Percentiles rank a stretch among this genome's conserved stretches.
Conservation (phyloP, 2,888 invertebrate species). For the Apoda limacodes region DNA sequence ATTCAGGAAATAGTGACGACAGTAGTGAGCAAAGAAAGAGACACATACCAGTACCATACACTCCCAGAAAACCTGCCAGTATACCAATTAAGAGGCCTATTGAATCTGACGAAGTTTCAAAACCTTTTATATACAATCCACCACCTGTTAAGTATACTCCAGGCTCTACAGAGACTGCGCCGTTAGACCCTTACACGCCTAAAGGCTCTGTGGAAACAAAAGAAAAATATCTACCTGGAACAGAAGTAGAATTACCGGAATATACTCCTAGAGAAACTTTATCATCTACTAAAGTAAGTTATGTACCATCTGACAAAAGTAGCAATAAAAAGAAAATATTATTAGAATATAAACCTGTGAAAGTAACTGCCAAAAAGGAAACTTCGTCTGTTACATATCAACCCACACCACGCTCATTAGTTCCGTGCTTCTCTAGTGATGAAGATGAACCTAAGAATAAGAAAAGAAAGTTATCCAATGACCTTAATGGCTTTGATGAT, state of each 20-base stretch:
- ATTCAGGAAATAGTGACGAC: slow-evolving; percentile 38
- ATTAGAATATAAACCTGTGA: slow-evolving; percentile 55
- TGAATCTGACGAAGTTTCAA: slow-evolving; percentile 43
- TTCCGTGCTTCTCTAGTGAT: slow-evolving; percentile 63
- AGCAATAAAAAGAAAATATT: slow-evolving; percentile 43
- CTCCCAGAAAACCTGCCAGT: slow-evolving; percentile 55
- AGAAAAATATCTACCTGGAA: slow-evolving; percentile 54
- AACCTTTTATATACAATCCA: slow-evolving; percentile 54
- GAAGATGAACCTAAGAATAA: slow-evolving; percentile 53
- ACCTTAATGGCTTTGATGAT: slow-evolving; percentile 56
- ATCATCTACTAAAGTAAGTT: slow-evolving; percentile 38
- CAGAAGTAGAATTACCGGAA: slow-evolving; percentile 42
- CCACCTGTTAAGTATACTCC: slow-evolving; percentile 50
- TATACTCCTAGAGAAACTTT: slow-evolving; percentile 39
- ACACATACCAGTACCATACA: slow-evolving; percentile 65
- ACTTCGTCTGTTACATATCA: slow-evolving; percentile 44
- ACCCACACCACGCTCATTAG: slow-evolving; percentile 54
- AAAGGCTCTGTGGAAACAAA: slow-evolving; percentile 41
- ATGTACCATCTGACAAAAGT: slow-evolving; percentile 56
- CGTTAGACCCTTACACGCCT: slow-evolving; percentile 53
- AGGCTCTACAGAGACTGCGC: slow-evolving; percentile 39
- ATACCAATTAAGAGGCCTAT: slow-evolving; percentile 42
- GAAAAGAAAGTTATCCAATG: slow-evolving; percentile 45
- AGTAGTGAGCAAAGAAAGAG: slow-evolving; percentile 43
- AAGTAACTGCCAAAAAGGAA: slow-evolving; percentile 38